Evolutionary conservation across 2,113 vertebrate genomes (phyloP).

Genomic region (Triplophysa dalaica): DNA sequence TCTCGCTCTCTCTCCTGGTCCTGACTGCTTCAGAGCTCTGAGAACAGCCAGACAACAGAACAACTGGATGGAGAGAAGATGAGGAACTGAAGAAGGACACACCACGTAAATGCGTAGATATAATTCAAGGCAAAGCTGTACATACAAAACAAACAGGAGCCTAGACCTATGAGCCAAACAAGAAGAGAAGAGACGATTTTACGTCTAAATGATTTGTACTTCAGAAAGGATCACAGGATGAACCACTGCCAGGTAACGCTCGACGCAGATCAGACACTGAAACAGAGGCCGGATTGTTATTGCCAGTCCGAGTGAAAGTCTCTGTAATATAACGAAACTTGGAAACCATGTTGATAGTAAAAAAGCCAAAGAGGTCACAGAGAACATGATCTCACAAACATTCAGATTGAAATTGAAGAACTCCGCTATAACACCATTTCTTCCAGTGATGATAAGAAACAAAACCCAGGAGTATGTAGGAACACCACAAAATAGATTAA

Average conservation of each 20-base stretch:
- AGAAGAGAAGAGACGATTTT: neutral
- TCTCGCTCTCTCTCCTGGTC: neutral
- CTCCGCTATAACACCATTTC: no score
- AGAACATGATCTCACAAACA: no score
- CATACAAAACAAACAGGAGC: neutral
- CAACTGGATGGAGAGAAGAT: slow-evolving; percentile 13
- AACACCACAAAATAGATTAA: no score
- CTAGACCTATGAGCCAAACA: slow-evolving; percentile 5
- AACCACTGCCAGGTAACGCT: neutral
- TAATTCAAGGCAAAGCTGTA: neutral
- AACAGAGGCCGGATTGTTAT: slow-evolving; percentile 22
- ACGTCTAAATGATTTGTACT: neutral
- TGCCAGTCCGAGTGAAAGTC: neutral
- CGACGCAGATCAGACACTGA: slow-evolving; percentile 1
- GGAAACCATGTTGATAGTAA: neutral
- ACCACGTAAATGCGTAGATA: no score
- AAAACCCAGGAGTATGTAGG: no score
- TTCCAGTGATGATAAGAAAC: no score
- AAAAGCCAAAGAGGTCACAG: no score
- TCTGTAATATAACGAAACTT: neutral
- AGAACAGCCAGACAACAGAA: neutral
- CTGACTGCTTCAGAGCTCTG: neutral
- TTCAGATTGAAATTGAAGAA: no score
- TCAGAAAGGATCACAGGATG: neutral
- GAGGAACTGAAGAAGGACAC: neutral